Percentiles rank a stretch among this genome's conserved stretches.
phyloP scores from a whole-genome alignment of 2,113 vertebrate species.

The Heterotilapia buettikoferi region DNA sequence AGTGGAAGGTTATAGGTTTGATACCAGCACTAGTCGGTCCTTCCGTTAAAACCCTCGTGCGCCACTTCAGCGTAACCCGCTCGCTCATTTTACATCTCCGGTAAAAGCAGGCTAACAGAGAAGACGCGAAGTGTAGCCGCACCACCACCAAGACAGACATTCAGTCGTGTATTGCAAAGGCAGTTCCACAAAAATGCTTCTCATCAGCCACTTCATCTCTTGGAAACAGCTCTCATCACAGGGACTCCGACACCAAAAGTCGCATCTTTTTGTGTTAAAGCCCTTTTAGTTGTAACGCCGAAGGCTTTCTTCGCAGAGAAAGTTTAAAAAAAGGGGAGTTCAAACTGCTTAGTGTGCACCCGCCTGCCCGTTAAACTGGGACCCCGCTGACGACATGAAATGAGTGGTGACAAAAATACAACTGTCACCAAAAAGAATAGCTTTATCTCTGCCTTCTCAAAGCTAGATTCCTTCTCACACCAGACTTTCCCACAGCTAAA shows the following conservation, averaged over 20 bases:
- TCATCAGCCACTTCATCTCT: background rate
- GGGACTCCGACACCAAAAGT: background rate
- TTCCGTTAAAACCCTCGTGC: background rate
- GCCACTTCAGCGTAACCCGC: background rate
- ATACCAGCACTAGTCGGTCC: background rate
- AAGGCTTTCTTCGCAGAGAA: background rate
- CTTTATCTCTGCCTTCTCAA: background rate
- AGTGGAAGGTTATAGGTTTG: slow-evolving; percentile 26
- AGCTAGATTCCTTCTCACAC: background rate
- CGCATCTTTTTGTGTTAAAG: background rate
- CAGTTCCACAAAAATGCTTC: background rate
- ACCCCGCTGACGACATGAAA: background rate
- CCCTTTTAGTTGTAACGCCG: background rate
- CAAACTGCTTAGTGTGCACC: background rate
- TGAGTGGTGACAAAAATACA: background rate
- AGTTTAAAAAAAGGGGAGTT: background rate
- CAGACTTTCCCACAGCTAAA: background rate
- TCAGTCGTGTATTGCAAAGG: background rate
- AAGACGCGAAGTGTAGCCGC: background rate
- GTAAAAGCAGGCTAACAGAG: background rate
- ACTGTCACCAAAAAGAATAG: background rate
- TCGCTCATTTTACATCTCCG: background rate
- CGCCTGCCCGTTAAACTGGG: background rate
- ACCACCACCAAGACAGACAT: background rate
- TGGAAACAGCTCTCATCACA: background rate